Evolutionary conservation across 2,113 vertebrate genomes (phyloP), one percentile per base, ranked within the genome.

Genomic region (Sclerurus mexicanus): DNA sequence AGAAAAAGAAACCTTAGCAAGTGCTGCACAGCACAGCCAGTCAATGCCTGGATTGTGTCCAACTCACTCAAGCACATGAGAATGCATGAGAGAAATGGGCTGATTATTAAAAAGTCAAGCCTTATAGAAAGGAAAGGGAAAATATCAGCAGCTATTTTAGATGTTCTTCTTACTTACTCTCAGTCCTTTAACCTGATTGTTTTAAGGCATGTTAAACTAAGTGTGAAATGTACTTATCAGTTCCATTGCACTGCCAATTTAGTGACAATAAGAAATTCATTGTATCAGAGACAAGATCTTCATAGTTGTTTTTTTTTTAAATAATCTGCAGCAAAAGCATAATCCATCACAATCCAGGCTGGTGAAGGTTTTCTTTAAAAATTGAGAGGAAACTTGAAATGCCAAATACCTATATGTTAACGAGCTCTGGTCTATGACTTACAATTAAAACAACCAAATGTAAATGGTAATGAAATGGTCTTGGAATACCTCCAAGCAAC

Each of bases 1-100:
- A 93, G 95, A 91, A 98, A 97, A 87, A 95, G 95, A 97, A 97
- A 96, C 93, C 93, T 96, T 92, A 95, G 81, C 53, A 80, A 87
- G 78, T 90, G 44, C 68, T 95, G 47, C 75, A 87, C 42, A 71
- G 82, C 40, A 50, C 84, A 79, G 44, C 93, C 85, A 92, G 44
- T 95, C 90, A 92, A 63, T 92, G 92, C 53, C 83, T 87, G 94
- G 85, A 85, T 17, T 67, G 44, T 35, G 37, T 94, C 93, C 95
- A 94, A 63, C 60, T 88, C 80, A 84, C n/a, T 95, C 58, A 82
- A 87, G 86, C 93, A 79, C 53, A 59, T 67, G 63, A 94, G 78
- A 68, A 91, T 74, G 79, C 84, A 89, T 90, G 79, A 82, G 58
- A 92, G 73, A 93, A 73, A 79, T 53, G 25, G 24, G n/a, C 47